These are phyloP conservation scores for Neomorphus geoffroyi DNA, from an alignment of 2,797 vertebrate species.

Conservation along the genomic window DNA sequence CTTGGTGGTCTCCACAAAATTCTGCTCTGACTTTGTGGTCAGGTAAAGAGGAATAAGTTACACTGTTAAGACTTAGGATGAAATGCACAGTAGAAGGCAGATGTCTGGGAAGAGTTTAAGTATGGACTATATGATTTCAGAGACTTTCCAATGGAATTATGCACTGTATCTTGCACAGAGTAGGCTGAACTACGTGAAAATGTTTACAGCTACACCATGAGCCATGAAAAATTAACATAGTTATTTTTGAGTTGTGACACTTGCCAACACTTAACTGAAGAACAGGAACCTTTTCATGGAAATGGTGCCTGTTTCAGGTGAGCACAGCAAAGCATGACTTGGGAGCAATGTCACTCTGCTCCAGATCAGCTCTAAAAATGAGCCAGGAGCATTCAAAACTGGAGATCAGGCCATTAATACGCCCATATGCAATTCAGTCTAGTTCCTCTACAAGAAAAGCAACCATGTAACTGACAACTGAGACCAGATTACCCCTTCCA, in stretches of 20 bases:
- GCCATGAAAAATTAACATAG: not conserved
- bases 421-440: not conserved
- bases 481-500: not conserved
- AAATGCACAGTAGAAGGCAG: not conserved
- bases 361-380: not conserved
- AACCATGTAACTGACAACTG: not conserved
- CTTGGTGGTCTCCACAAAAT: not conserved
- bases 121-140: not conserved
- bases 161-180: not conserved
- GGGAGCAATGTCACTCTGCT: not conserved
- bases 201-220: not conserved
- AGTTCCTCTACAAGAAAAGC: not conserved
- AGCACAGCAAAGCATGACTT: not conserved
- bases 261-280: not conserved
- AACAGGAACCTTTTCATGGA: not conserved
- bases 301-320: not conserved
- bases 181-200: not conserved
- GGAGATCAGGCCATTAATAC: not conserved
- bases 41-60: not conserved
- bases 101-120: not conserved
- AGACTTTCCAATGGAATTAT: not conserved
- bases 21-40: not conserved
- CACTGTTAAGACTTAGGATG: not conserved
- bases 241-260: not conserved
- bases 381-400: not conserved